These are phyloP conservation scores for Diploscapter pachys DNA, from an alignment of 1,140 invertebrate genomes.

Conservation along the genomic window DNA sequence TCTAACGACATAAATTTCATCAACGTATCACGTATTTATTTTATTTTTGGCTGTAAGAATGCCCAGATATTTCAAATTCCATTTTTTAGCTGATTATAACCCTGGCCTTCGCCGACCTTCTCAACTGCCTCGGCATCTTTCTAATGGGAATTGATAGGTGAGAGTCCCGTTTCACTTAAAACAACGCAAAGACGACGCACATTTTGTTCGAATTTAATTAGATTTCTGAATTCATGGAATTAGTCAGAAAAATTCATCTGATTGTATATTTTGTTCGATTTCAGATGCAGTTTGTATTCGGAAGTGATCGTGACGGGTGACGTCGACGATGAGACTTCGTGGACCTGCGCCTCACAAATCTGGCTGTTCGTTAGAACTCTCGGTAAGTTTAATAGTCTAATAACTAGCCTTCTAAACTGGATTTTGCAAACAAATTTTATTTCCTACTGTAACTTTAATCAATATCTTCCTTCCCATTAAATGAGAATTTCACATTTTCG, in stretches of 20 bases:
- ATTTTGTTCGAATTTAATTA: background rate
- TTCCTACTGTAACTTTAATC: too few species aligned
- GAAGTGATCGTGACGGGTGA: background rate
- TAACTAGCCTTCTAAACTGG: too few species aligned
- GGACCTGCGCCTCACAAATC: constrained; percentile 14
- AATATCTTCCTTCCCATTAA: too few species aligned
- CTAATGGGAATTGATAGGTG: constrained; percentile 25
- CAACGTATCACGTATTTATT: too few species aligned
- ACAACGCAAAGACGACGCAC: background rate
- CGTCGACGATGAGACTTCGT: constrained; percentile 2
- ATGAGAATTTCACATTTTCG: too few species aligned
- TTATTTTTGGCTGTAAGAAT: too few species aligned
- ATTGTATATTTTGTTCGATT: background rate
- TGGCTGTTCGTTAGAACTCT: constrained; percentile 19
- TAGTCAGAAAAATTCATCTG: background rate
- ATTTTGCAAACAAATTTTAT: too few species aligned
- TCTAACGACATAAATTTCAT: too few species aligned
- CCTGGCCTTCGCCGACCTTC: constrained; percentile 16
- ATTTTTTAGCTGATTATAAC: constrained; percentile 20
- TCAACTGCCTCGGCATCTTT: constrained; percentile 19
- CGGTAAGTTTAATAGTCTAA: too few species aligned
- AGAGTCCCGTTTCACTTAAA: background rate
- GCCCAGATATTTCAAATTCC: background rate
- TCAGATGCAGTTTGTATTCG: constrained; percentile 18
- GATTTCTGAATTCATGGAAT: background rate